Conservation (phyloP, 1,140 invertebrate genomes). For the Habropoda laboriosa region DNA sequence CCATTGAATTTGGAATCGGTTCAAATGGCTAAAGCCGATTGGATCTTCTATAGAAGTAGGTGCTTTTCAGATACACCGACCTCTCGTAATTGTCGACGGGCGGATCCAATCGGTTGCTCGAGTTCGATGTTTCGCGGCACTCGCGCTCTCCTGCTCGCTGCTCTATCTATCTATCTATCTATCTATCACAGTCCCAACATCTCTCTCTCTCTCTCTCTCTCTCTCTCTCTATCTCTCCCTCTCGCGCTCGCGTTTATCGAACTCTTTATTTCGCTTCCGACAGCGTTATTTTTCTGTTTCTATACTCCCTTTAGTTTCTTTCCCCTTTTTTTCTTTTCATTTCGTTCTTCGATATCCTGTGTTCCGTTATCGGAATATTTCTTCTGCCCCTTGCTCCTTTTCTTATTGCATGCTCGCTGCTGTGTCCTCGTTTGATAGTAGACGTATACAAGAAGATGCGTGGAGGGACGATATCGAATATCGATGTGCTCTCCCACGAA, state of each 20-base stretch:
- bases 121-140: not conserved
- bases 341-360: not conserved
- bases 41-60: not conserved
- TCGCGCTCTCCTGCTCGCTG: too few relatives aligned
- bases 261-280: not conserved
- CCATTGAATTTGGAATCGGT: constrained; percentile 3
- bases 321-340: not conserved
- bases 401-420: constrained; percentile 72
- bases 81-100: not conserved
- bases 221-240: not conserved
- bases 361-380: not conserved
- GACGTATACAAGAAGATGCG: constrained; percentile 62
- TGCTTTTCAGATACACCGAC: not conserved
- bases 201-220: too few relatives aligned
- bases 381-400: constrained; percentile 39
- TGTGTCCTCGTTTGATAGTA: constrained; percentile 71
- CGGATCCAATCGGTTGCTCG: too few relatives aligned
- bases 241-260: not conserved
- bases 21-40: not conserved
- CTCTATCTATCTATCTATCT: not conserved
- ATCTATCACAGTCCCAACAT: not conserved
- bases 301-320: not conserved
- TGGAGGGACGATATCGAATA: constrained; percentile 58
- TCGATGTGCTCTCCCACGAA: constrained; percentile 33
- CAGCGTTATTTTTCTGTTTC: not conserved